Base-by-base conservation (phyloP, 2,113 vertebrate genomes). In the Chiloscyllium plagiosum region DNA sequence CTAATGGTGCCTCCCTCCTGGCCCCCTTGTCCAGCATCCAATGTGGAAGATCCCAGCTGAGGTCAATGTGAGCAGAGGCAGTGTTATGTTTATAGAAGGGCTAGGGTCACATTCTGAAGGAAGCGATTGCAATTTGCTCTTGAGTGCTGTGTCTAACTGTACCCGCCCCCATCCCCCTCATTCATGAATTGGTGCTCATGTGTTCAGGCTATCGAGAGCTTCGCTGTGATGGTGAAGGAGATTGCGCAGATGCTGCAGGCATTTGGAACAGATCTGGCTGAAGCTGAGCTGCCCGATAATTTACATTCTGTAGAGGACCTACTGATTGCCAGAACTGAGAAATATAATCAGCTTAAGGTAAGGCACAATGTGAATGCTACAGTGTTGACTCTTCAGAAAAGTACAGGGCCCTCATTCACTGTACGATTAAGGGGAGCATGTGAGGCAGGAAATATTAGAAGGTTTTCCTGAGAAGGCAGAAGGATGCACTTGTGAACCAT, bases 171-270 rank as follows among this genome's bases (percentile, higher is more conserved):
- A 24, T 52, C 13, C 26, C 10, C 42, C 8, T 52, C 72, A 24
- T 61, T 61, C 52, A n/a, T 2, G 52, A 20, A 1, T 87, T n/a
- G 8, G 4, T 42, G 37, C 42, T 61, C 13, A 37, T 50, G 68
- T 96, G 97, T 87, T 6, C 97, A 99, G 99, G 99, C 98, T 0
- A 99, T 99, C n/a, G 99, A 99, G 97, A 98, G 98, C 94, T 99
- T 99, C 97, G 99, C 99, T 0, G 98, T 99, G 24, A 99, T 98
- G 0, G 99, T 99, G 96, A 99, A 99, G 97, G 99, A 99, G 90
- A 99, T 98, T 15, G 99, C 99, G 15, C 99, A 99, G 97, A 98
- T 99, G 98, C 96, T 99, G 65, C 99, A 99, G 83, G 97, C 98
- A 56, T 99, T 99, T 95, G 99, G 99, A 50, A 99, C 98, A 0